Evolutionary conservation across 2,888 invertebrate species (phyloP), one percentile per base, ranked within the genome.

Genomic region (Erebia palarica): DNA sequence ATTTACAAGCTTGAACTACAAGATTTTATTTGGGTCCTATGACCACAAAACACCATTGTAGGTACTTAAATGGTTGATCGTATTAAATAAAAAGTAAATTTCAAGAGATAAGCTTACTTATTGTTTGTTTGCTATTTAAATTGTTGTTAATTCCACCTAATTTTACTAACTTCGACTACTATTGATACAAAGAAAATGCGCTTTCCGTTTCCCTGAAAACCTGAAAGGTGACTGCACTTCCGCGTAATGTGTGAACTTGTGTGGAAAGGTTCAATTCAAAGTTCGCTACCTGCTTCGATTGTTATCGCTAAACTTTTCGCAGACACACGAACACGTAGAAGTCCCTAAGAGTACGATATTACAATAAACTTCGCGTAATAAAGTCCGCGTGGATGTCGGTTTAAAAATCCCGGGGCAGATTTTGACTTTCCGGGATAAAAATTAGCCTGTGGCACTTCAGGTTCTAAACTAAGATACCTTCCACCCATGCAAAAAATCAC

Each of bases 221-320:
- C 78, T 80, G 78, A 84, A 86, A 88, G 90, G 89, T 90, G 87
- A 91, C 87, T 91, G 90, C 87, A 89, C 89, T 90, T 87, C 86
- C 79, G 74, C 80, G 86, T 83, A 87, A 83, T 78, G 75, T 77
- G 80, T 78, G 77, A 85, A 85, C 79, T 85, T 83, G 80, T 84
- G 82, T 84, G 78, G 83, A 82, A 84, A 76, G 73, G 75, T 78
- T 59, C 74, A 75, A 90, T 78, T 59, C 73, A 75, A 90, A 89
- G 84, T 87, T 85, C 72, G 74, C 80, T 78, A 80, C 78, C 77
- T 80, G 77, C 81, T 81, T 77, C 78, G 79, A 81, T 83, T 82
- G 80, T 77, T 80, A 80, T 77, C 79, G 78, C 84, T 80, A 86
- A 81, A 86, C 81, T 87, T 84, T 85, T 78, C 77, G 75, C 80